A percentile compares a stretch with the other conserved stretches of the same genome.
Evolutionary conservation across 2,888 invertebrate genomes (phyloP).

Genomic region (Aleiodes leptofemur): DNA sequence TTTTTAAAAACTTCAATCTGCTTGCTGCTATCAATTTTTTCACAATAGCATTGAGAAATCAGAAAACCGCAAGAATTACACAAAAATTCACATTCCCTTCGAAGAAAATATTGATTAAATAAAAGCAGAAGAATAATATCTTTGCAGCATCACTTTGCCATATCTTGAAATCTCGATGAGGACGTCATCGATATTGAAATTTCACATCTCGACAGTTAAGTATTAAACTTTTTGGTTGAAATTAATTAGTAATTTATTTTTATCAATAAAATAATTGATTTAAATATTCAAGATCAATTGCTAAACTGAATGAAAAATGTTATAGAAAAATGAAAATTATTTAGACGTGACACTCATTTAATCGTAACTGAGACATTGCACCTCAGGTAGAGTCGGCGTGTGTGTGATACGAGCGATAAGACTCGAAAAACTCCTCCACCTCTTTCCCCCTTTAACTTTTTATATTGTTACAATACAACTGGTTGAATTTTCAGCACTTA

Average conservation of each 20-base stretch:
- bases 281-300: background rate
- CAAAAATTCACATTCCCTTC: background rate
- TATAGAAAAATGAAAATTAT: background rate
- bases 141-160: constrained; percentile 6
- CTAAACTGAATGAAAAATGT: too few species aligned
- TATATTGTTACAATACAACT: constrained; percentile 38
- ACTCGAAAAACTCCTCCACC: constrained; percentile 52
- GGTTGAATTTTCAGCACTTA: constrained; percentile 42
- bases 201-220: constrained; percentile 23
- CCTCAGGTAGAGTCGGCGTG: constrained; percentile 38
- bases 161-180: background rate
- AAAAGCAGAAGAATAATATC: background rate
- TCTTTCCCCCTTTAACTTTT: constrained; percentile 9
- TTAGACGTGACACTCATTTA: constrained; percentile 3
- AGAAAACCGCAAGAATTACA: background rate
- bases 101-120: background rate
- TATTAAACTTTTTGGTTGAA: background rate
- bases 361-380: constrained; percentile 52
- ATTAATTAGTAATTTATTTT: background rate
- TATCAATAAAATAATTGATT: background rate
- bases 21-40: background rate
- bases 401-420: constrained; percentile 51
- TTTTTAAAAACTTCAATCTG: background rate
- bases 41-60: too few species aligned
- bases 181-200: constrained; percentile 5